Base-by-base conservation (phyloP, 1,140 invertebrate species). In the Diploscapter pachys region DNA sequence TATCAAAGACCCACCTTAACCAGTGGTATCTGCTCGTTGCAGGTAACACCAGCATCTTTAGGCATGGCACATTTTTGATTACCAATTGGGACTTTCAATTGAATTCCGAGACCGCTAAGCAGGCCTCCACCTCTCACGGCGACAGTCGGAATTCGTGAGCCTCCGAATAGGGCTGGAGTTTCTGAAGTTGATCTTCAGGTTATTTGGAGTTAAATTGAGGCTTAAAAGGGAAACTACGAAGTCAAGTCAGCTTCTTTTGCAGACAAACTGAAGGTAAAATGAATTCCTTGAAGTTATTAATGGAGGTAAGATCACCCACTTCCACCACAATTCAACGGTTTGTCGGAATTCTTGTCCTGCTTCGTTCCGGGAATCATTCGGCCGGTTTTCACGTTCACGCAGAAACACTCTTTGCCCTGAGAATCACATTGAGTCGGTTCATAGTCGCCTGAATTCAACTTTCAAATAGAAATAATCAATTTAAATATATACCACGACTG, bases 351-450 rank as follows among this genome's bases (percentile, higher is more conserved):
- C 66, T 59, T 66, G 50, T 54, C 50, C 50, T 74, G 68, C 56
- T 52, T 56, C 5, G 66, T 62, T 9, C 73, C 66, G 5, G 65
- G 64, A 57, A 74, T 54, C 53, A 69, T 67, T 62, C 55, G 62
- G 3, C 73, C 73, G n/a, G 64, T 74, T 4, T 53, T 52, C 2
- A 67, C 59, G 8, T 68, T 67, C 4, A 69, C 73, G 56, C 73
- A 74, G 57, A 66, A 74, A 51, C 73, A 74, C 53, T 57, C 50
- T 11, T 74, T 65, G 6, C 64, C 64, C 4, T 49, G 3, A 50
- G 56, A 61, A 49, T 63, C 64, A 49, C 73, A 74, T 69, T 74
- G 73, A 5, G 63, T 50, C 6, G 54, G 61, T 49, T 74, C 73
- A 13, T 62, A 74, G 63, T 74, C 66, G 4, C 66, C 73, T 57